These are phyloP conservation scores for Poecilia latipinna DNA, from an alignment of 2,113 vertebrate species.

Conservation along the genomic window DNA sequence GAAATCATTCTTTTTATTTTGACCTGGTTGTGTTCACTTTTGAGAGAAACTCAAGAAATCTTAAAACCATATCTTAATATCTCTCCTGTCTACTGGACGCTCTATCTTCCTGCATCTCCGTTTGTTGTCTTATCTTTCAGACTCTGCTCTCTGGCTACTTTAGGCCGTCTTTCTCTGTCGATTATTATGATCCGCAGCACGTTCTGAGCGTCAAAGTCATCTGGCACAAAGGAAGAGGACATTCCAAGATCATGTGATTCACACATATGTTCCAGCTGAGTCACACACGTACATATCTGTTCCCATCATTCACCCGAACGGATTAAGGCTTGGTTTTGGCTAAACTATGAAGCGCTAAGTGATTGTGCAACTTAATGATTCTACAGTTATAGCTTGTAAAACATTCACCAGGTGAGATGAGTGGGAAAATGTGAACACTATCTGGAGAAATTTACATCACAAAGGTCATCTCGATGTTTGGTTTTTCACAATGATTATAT, in stretches of 20 bases:
- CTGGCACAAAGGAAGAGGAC: conserved; percentile 31
- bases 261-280: conserved; percentile 8
- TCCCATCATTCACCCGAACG: too few relatives aligned
- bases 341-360: too few relatives aligned
- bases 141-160: conserved; percentile 1
- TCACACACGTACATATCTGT: neutral
- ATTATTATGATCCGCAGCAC: conserved; percentile 33
- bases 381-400: too few relatives aligned
- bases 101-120: neutral
- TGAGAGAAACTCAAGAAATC: too few relatives aligned
- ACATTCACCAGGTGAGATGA: conserved; percentile 8
- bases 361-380: too few relatives aligned
- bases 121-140: conserved; percentile 1
- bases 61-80: too few relatives aligned
- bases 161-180: conserved; percentile 23
- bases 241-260: conserved; percentile 42
- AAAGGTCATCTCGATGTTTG: too few relatives aligned
- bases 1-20: too few relatives aligned
- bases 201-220: conserved; percentile 32
- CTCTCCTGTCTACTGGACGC: neutral
- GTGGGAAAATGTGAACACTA: neutral
- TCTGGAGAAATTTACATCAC: neutral
- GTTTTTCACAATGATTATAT: too few relatives aligned
- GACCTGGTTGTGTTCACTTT: too few relatives aligned
- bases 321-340: too few relatives aligned